phyloP scores from a whole-genome alignment of 1,140 invertebrate species.

The Tetramorium alpestre region DNA sequence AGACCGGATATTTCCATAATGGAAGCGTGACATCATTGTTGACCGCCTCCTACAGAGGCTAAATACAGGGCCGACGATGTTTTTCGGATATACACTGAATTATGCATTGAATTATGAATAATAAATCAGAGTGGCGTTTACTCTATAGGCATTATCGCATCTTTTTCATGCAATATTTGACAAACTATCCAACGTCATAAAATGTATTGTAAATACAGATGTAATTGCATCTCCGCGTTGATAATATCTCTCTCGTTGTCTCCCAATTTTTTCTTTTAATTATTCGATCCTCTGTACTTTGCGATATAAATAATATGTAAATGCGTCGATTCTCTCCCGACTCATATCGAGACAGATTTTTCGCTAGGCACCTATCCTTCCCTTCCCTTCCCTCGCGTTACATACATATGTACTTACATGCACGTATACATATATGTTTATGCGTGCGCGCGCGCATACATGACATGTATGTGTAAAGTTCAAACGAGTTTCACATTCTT shows the following conservation, averaged over 20 bases:
- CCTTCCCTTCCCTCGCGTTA: not conserved
- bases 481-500: conserved; percentile 71
- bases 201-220: not conserved
- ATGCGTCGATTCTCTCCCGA: not conserved
- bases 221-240: not conserved
- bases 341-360: conserved; percentile 62
- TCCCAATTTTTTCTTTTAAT: not conserved
- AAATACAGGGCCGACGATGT: conserved; percentile 40
- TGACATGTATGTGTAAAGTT: conserved; percentile 48
- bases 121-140: conserved; percentile 37
- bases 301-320: conserved; percentile 31
- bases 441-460: not conserved
- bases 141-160: conserved; percentile 9
- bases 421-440: too few species aligned
- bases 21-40: conserved; percentile 45
- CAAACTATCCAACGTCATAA: not conserved
- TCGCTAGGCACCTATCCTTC: not conserved
- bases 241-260: not conserved
- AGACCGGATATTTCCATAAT: conserved; percentile 49
- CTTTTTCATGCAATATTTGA: conserved; percentile 7
- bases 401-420: conserved; percentile 2
- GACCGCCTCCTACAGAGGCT: conserved; percentile 43
- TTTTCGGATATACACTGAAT: conserved; percentile 52
- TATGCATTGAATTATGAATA: conserved; percentile 59
- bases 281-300: conserved; percentile 4